Conservation (phyloP, 2,797 vertebrate genomes). For the Lepus townsendii region DNA sequence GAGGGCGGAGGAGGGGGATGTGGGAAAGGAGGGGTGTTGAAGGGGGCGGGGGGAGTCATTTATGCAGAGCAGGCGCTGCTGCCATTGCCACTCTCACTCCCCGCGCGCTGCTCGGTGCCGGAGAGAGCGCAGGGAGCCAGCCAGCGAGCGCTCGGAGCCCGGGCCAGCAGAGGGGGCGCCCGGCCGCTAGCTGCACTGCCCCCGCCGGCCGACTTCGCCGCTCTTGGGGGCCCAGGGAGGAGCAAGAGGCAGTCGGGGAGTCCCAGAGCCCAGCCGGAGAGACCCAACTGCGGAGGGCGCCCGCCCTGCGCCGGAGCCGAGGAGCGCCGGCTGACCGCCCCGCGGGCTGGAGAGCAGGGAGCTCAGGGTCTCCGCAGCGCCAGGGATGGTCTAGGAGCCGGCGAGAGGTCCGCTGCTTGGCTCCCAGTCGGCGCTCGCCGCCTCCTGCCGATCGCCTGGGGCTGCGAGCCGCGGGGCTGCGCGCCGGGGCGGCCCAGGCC, state of each 20-base stretch:
- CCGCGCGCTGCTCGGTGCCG: conserved; percentile 71
- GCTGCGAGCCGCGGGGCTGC: conserved; percentile 69
- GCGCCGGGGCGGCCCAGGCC: conserved; percentile 80
- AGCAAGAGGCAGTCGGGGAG: conserved; percentile 60
- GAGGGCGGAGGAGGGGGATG: conserved; percentile 66
- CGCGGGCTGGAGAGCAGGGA: conserved; percentile 73
- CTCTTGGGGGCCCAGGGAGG: conserved; percentile 65
- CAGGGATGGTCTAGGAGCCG: conserved; percentile 80
- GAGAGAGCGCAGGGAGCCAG: conserved; percentile 62
- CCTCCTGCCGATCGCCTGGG: conserved; percentile 79
- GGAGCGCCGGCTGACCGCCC: conserved; percentile 46
- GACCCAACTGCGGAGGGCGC: conserved; percentile 76
- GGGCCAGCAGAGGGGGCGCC: conserved; percentile 80
- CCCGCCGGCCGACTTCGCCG: conserved; percentile 17
- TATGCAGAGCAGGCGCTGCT: conserved; percentile 84
- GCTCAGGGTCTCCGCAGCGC: conserved; percentile 66
- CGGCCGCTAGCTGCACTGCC: conserved; percentile 78
- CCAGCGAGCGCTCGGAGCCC: conserved; percentile 61
- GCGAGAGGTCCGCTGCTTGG: conserved; percentile 77
- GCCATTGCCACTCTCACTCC: conserved; percentile 86
- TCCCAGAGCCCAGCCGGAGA: conserved; percentile 70
- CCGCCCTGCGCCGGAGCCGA: conserved; percentile 60
- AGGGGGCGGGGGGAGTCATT: conserved; percentile 80
- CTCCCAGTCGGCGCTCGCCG: conserved; percentile 81
- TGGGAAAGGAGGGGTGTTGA: conserved; percentile 72